Conservation (phyloP, 1,140 invertebrate species). For the Cotesia glomerata region DNA sequence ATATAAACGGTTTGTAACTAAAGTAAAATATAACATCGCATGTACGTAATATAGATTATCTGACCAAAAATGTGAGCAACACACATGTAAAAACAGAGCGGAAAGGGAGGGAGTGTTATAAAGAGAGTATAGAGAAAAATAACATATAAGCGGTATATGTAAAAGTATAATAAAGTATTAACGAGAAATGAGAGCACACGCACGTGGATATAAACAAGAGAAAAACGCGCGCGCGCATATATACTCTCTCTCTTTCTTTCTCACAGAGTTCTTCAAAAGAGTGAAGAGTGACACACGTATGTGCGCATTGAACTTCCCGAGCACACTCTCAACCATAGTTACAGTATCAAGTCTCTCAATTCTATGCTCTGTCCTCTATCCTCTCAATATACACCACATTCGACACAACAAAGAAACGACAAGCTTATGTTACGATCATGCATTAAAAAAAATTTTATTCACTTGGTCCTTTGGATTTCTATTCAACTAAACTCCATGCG, state of each 20-base stretch:
- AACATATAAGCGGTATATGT: background rate
- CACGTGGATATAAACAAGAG: conserved; percentile 6
- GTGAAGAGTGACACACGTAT: conserved; percentile 40
- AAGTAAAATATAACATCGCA: too few species aligned
- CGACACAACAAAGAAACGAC: background rate
- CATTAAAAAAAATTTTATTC: too few species aligned
- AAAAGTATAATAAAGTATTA: background rate
- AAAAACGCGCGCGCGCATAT: conserved; percentile 37
- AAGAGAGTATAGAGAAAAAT: background rate
- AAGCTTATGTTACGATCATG: too few species aligned
- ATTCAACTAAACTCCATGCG: too few species aligned
- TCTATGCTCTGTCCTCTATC: background rate
- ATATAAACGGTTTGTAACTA: too few species aligned
- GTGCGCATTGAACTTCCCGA: conserved; percentile 62
- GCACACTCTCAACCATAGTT: conserved; percentile 9
- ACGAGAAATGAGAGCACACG: conserved; percentile 14
- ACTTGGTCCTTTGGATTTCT: too few species aligned
- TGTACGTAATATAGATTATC: too few species aligned
- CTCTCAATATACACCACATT: background rate
- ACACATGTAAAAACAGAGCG: too few species aligned
- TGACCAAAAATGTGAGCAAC: too few species aligned
- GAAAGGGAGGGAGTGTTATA: background rate
- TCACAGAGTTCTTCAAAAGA: background rate
- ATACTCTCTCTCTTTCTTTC: conserved; percentile 7
- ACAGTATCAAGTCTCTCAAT: too few species aligned